Conservation (phyloP, 2,797 vertebrate genomes). For the Cercopithecus neglectus region DNA sequence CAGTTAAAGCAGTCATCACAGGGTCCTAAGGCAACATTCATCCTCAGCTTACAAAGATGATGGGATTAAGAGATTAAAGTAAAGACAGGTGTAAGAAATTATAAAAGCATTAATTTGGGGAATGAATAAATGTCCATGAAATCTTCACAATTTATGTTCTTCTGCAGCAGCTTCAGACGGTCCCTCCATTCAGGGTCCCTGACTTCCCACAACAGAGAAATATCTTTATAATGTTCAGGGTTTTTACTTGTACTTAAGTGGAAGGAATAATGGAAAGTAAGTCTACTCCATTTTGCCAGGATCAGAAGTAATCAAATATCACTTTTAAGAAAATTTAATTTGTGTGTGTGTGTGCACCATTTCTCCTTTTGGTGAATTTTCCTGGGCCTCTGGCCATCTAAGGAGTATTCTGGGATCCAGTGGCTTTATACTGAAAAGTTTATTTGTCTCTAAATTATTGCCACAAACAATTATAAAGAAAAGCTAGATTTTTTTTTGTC, state of each 20-base stretch:
- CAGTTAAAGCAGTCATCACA: no score
- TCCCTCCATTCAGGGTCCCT: no score
- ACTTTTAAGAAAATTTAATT: slow-evolving; percentile 5
- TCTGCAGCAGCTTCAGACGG: no score
- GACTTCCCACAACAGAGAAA: not conserved
- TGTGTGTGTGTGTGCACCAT: not conserved
- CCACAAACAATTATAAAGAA: not conserved
- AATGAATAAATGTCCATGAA: no score
- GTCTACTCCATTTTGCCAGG: not conserved
- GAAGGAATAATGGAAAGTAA: not conserved
- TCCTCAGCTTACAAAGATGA: no score
- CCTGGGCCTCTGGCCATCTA: not conserved
- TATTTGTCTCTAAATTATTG: not conserved
- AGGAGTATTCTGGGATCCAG: not conserved
- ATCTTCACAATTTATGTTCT: no score
- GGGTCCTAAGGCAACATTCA: no score
- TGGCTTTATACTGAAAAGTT: not conserved
- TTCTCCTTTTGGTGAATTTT: not conserved
- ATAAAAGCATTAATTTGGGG: no score
- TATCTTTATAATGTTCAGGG: not conserved
- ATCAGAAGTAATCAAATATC: not conserved
- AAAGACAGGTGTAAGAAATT: no score
- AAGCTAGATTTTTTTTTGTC: not conserved
- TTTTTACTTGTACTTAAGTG: not conserved
- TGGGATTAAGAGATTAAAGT: no score